phyloP scores from a whole-genome alignment of 2,113 vertebrate species.

The Oreochromis niloticus region DNA sequence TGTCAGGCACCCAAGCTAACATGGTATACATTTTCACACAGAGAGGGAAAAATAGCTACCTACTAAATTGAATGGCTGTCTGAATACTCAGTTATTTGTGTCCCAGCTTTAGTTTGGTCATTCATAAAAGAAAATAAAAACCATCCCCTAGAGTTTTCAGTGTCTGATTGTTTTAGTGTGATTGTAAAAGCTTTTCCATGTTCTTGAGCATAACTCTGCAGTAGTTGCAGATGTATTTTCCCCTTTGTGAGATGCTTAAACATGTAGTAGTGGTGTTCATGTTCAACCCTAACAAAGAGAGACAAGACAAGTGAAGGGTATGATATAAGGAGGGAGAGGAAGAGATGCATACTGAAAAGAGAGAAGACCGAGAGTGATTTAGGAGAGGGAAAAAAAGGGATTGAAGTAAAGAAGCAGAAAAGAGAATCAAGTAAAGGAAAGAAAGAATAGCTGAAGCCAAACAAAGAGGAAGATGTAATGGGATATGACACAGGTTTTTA shows the following conservation, averaged over 20 bases:
- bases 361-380: background rate
- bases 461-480: conserved; percentile 16
- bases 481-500: conserved; percentile 44
- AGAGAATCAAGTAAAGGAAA: background rate
- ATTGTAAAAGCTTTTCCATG: conserved; percentile 55
- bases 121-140: background rate
- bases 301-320: background rate
- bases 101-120: background rate
- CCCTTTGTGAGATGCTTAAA: background rate
- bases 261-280: background rate
- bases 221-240: background rate
- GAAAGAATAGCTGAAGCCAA: background rate
- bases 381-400: background rate
- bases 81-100: background rate
- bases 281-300: background rate
- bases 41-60: background rate
- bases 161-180: background rate
- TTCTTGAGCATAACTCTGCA: background rate
- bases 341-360: background rate
- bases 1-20: background rate
- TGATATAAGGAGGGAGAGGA: background rate
- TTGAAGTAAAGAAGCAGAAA: background rate
- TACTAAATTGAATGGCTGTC: background rate
- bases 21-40: background rate
- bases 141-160: background rate